Conservation (phyloP, 2,797 vertebrate genomes). For the Danio jaintianensis region DNA sequence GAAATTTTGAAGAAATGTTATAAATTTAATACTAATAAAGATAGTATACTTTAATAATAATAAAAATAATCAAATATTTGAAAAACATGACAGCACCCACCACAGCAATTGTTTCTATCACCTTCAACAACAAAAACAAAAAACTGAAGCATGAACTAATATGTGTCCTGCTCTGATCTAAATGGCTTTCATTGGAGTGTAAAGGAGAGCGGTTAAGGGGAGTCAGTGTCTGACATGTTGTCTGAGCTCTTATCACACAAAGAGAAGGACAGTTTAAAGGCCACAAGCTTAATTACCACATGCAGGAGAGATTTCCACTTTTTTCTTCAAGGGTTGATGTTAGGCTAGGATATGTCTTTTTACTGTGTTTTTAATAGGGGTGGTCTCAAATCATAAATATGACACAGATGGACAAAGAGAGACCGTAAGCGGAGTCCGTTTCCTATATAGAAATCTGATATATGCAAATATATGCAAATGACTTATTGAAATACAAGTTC, state of each 20-base stretch:
- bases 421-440: slow-evolving; percentile 56
- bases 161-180: slow-evolving; percentile 51
- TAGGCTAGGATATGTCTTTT: slow-evolving; percentile 16
- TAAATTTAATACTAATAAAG: no score
- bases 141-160: slow-evolving; percentile 47
- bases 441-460: slow-evolving; percentile 36
- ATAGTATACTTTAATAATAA: no score
- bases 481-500: no score
- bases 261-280: slow-evolving; percentile 88
- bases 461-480: no score
- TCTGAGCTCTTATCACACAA: slow-evolving; percentile 72
- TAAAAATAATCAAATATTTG: background rate
- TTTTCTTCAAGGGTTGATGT: slow-evolving; percentile 69
- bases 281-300: slow-evolving; percentile 83
- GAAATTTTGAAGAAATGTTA: no score
- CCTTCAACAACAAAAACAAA: slow-evolving; percentile 20
- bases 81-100: background rate
- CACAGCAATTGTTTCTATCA: slow-evolving; percentile 8
- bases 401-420: background rate
- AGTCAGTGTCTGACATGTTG: slow-evolving; percentile 71
- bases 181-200: slow-evolving; percentile 63
- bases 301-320: slow-evolving; percentile 76
- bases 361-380: background rate
- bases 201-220: slow-evolving; percentile 70
- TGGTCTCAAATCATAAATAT: slow-evolving; percentile 18